Percentiles rank a stretch among this genome's conserved stretches.
Conservation (phyloP, 2,888 invertebrate genomes). For the Scotopteryx bipunctaria region DNA sequence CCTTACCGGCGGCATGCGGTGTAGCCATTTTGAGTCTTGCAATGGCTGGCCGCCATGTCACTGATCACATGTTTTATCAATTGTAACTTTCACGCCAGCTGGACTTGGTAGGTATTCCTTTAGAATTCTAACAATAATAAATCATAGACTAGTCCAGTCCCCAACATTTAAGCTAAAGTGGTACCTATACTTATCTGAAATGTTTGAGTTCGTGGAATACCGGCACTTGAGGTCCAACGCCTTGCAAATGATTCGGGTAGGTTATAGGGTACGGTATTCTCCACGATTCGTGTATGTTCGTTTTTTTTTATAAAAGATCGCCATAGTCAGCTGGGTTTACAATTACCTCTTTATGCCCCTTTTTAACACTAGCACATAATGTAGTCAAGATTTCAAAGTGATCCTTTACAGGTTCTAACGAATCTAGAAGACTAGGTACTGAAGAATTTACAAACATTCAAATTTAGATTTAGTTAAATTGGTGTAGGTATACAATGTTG, state of each 20-base stretch:
- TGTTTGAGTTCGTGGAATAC: slow-evolving; percentile 27
- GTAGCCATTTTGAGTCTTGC: slow-evolving; percentile 71
- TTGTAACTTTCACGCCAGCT: slow-evolving; percentile 6
- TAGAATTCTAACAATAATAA: neutral
- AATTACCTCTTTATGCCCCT: too few relatives aligned
- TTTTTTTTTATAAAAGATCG: too few relatives aligned
- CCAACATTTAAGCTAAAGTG: neutral
- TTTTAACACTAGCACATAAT: too few relatives aligned
- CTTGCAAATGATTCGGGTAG: slow-evolving; percentile 31
- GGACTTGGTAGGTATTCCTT: neutral
- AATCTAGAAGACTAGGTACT: too few relatives aligned
- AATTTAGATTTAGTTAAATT: too few relatives aligned
- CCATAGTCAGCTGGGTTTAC: too few relatives aligned
- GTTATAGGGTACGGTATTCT: slow-evolving; percentile 23
- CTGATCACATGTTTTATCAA: slow-evolving; percentile 55
- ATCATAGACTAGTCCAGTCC: neutral
- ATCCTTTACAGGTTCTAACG: too few relatives aligned
- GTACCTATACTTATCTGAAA: neutral
- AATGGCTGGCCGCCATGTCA: slow-evolving; percentile 75
- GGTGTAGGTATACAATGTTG: too few relatives aligned
- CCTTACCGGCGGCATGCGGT: slow-evolving; percentile 56
- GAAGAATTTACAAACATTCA: too few relatives aligned
- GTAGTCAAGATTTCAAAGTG: too few relatives aligned
- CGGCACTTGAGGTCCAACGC: slow-evolving; percentile 34
- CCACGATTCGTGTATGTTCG: neutral